Evolutionary conservation across 2,888 invertebrate genomes (phyloP).

Genomic region (Pseudanteris insignis): DNA sequence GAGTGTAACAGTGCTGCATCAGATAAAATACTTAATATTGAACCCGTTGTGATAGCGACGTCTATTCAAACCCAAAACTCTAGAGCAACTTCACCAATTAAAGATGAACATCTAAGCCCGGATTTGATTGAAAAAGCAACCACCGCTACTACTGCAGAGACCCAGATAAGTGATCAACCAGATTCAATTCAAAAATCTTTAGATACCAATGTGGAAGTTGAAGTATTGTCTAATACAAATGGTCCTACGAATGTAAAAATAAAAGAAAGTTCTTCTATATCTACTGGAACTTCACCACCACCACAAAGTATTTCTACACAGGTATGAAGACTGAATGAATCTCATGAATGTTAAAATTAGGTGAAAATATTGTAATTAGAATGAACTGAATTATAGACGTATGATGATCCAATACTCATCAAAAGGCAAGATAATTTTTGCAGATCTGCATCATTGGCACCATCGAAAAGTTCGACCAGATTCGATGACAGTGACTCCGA

Average conservation of each 20-base stretch:
- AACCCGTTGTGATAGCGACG: no score
- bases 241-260: neutral
- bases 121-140: neutral
- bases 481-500: constrained; percentile 62
- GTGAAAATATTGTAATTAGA: no score
- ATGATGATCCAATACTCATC: constrained; percentile 63
- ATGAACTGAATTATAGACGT: constrained; percentile 67
- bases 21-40: no score
- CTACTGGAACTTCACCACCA: constrained; percentile 85
- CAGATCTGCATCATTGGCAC: constrained; percentile 50
- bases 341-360: no score
- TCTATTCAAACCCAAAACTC: constrained; percentile 17
- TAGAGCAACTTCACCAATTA: constrained; percentile 20
- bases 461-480: constrained; percentile 54
- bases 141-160: neutral
- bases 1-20: neutral
- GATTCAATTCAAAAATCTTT: neutral
- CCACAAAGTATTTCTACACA: constrained; percentile 89
- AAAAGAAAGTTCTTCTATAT: constrained; percentile 61
- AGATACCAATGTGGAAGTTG: neutral
- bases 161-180: neutral
- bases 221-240: neutral
- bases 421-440: constrained; percentile 49
- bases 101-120: neutral
- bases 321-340: constrained; percentile 70